Conservation (phyloP, 2,113 vertebrate genomes). For the Dissostichus mawsoni region DNA sequence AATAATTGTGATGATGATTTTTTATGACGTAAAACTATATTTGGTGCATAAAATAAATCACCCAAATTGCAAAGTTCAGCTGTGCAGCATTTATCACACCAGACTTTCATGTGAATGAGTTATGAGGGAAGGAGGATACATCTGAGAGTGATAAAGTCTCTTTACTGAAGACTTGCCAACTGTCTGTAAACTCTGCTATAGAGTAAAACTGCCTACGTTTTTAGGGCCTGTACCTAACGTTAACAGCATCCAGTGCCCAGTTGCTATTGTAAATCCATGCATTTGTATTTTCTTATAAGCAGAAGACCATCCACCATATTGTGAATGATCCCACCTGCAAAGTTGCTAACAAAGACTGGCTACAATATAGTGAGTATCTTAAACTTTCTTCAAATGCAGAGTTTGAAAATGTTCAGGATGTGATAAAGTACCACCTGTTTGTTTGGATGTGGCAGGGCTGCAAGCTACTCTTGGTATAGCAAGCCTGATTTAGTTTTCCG, state of each 20-base stretch:
- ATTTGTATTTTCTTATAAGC: neutral
- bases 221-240: neutral
- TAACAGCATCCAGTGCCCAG: neutral
- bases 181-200: neutral
- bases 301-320: neutral
- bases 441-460: neutral
- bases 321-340: neutral
- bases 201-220: neutral
- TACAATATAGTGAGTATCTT: neutral
- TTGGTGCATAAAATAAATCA: conserved; percentile 6
- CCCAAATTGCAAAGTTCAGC: neutral
- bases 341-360: neutral
- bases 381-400: neutral
- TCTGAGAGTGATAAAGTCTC: conserved; percentile 39
- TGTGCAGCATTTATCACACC: conserved; percentile 13
- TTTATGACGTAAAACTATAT: conserved; percentile 22
- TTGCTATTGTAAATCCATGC: neutral
- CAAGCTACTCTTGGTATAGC: neutral
- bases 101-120: conserved; percentile 45
- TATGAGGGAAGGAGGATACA: conserved; percentile 27
- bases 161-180: neutral
- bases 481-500: neutral
- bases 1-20: neutral
- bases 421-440: neutral
- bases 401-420: neutral